A percentile compares a stretch with the other conserved stretches of the same genome.
Evolutionary conservation across 2,888 invertebrate genomes (phyloP).

Genomic region (Drosophila kuntzei): DNA sequence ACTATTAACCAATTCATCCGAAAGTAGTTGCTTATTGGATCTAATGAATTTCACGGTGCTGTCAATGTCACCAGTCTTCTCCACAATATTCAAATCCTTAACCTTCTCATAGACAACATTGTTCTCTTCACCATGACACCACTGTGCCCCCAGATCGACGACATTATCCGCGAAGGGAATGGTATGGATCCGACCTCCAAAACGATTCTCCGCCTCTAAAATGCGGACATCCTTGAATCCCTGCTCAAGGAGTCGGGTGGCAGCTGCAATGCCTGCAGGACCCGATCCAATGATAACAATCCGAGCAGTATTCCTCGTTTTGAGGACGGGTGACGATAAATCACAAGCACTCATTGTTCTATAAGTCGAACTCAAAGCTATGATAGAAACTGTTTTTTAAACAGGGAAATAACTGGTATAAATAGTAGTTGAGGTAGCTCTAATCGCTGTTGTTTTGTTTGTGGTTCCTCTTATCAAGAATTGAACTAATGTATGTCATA

Average conservation of each 20-base stretch:
- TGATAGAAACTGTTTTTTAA: constrained; percentile 11
- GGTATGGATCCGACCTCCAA: constrained; percentile 88
- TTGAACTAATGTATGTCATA: neutral
- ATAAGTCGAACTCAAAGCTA: neutral
- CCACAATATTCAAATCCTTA: constrained; percentile 71
- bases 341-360: constrained; percentile 35
- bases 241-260: constrained; percentile 83
- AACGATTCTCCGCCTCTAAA: constrained; percentile 88
- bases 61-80: constrained; percentile 61
- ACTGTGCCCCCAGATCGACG: constrained; percentile 92
- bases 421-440: constrained; percentile 13
- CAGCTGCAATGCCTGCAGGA: constrained; percentile 84
- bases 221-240: constrained; percentile 86
- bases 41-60: constrained; percentile 70
- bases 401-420: neutral
- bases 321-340: neutral
- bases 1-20: constrained; percentile 71
- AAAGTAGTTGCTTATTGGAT: constrained; percentile 83
- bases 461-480: constrained; percentile 38
- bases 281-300: constrained; percentile 85
- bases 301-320: constrained; percentile 63
- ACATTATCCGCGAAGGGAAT: constrained; percentile 86
- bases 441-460: constrained; percentile 3
- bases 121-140: constrained; percentile 89
- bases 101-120: constrained; percentile 88